Evolutionary conservation across 1,140 invertebrate species (phyloP), one percentile per base, ranked within the genome.

Genomic region (Microplitis demolitor): DNA sequence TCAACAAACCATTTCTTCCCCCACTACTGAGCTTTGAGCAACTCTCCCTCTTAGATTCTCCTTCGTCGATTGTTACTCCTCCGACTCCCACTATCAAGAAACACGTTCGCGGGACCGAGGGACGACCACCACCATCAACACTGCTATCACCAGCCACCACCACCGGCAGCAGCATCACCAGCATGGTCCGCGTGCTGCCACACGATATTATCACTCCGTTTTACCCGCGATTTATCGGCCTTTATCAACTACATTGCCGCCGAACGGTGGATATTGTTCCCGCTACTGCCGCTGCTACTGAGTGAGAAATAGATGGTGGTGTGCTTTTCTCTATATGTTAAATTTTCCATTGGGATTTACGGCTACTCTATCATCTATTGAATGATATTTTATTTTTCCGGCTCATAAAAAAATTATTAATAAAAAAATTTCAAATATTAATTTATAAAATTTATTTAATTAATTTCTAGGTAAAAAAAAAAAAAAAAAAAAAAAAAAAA

Each of bases 211-310:
- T 85, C 84, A 82, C 83, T 85, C 75, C 82, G 81, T 83, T 85
- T 84, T 84, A 85, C 82, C 82, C 80, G 79, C 82, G 83, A 86
- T 86, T 86, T 85, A 86, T 85, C 83, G 82, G 78, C 78, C 80
- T 85, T 85, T 85, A 86, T 86, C 84, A 82, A 85, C 80, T 83
- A 81, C 80, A 83, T 80, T 79, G 78, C 79, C 78, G 80, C 77
- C 70, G 78, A 81, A 81, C 54, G 75, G 66, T 79, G 78, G 64
- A 33, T 72, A 72, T 62, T 61, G 16, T 72, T 79, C 68, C 77
- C 77, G 79, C 74, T 72, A 69, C 67, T 45, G 39, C 39, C 11
- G 39, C 37, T 39, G 37, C 39, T 45, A 11, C 39, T 45, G 39
- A 45, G 11, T 11, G 11, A 45, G 39, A 45, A 11, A 45, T 45